These are phyloP conservation scores for Anguilla anguilla DNA, from an alignment of 2,797 vertebrate genomes.

Conservation along the genomic window DNA sequence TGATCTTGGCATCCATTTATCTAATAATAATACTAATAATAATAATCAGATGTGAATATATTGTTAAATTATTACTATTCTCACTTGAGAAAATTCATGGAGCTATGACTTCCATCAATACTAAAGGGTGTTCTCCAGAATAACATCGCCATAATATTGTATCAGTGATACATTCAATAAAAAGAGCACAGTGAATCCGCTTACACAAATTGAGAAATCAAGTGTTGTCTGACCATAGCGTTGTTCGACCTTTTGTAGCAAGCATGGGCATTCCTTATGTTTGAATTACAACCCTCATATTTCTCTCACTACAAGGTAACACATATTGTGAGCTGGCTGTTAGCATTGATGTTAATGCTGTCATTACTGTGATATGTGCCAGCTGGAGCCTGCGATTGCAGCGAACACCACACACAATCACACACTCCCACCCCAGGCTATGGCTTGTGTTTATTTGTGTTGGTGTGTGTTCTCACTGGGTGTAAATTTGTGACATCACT, in stretches of 20 bases:
- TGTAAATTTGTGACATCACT: slow-evolving; percentile 37
- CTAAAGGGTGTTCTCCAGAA: not conserved
- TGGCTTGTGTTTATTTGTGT: not conserved
- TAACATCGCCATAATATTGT: not conserved
- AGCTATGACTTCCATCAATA: not conserved
- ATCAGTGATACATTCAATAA: not conserved
- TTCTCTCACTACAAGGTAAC: slow-evolving; percentile 7
- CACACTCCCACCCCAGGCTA: not conserved
- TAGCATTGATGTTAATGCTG: slow-evolving; percentile 9
- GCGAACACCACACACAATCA: not conserved
- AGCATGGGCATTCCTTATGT: not conserved
- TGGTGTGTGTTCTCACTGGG: slow-evolving; percentile 17
- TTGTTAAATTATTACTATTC: not conserved
- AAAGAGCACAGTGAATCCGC: not conserved
- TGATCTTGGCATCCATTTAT: not conserved
- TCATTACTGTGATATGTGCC: slow-evolving; percentile 18
- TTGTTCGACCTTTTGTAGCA: not conserved
- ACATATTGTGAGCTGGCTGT: not conserved
- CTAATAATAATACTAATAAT: not conserved
- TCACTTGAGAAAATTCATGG: not conserved
- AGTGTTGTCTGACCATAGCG: not conserved
- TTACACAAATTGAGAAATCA: not conserved
- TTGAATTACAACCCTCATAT: not conserved
- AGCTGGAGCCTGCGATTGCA: slow-evolving; percentile 12
- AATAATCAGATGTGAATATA: not conserved